Base-by-base conservation (phyloP, 2,113 vertebrate genomes). In the Eubucco bourcierii region DNA sequence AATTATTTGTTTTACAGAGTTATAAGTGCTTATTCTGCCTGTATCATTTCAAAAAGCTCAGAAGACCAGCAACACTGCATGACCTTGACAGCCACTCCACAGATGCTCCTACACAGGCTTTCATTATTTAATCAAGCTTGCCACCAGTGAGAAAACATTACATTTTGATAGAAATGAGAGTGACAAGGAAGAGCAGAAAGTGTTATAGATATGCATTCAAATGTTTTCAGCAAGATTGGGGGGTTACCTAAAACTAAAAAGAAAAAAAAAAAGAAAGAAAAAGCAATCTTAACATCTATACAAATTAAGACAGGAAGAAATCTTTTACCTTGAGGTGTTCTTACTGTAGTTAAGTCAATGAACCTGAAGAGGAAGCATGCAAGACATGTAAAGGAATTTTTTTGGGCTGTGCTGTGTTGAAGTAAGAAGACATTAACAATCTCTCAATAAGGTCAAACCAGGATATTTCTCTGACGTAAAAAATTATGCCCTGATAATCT, bases 361-460 rank as follows among this genome's bases (percentile, higher is more conserved):
- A 87, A 19, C 33, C 79, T 82, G 75, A 92, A 82, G 73, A 56
- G 9, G 87, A 81, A 72, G 63, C 53, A 90, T 61, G 50, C 53
- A 88, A 86, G 46, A 58, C 6, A 88, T 60, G 50, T 50, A 76
- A 16, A 18, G 20, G n/a, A n/a, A 84, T 87, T 81, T 75, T 65
- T 84, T 81, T 44, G 53, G 44, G 68, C 33, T 68, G 44, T 21
- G 44, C 25, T 73, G n/a, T 13, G 31, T 19, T 58, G 37, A 56
- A 16, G 74, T 37, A 81, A 28, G 11, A 79, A 70, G 21, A 65
- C 31, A 65, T 50, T 50, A 59, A 77, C 92, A 66, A 95, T 90
- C 85, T 74, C 85, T n/a, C 31, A 80, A 94, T 78, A 88, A 91
- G 88, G 95, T 94, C 68, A 94, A 78, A 93, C 7, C 68, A 88